Evolutionary conservation across 2,797 vertebrate species (phyloP), one percentile per base, ranked within the genome.

Genomic region (Crax fasciolata): DNA sequence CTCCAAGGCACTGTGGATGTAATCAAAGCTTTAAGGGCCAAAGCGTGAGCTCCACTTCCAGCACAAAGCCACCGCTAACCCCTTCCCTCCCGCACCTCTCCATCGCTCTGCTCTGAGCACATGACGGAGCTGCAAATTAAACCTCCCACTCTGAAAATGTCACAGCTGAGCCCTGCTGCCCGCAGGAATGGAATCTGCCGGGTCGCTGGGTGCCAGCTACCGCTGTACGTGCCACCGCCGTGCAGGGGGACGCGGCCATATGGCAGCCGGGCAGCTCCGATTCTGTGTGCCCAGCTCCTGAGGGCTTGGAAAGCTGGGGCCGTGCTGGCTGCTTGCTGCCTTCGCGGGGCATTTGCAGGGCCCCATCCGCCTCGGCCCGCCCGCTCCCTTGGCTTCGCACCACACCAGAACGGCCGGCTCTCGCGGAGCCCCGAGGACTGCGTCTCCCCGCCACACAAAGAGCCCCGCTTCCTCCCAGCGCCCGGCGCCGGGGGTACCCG

Each of bases 21-120:
- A 96, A 96, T 95, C 91, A 92, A 96, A 94, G 59, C 83, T 92
- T 35, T 79, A 71, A 85, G 83, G 79, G 79, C 89, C 92, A 79
- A 90, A 71, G 85, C 1, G 0, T 25, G 55, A 94, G 71, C 71
- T 90, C 83, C 72, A 55, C 90, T 94, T 95, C 80, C 75, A 83
- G 49, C 5, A 57, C 72, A 58, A 96, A 81, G 13, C 65, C 82
- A 55, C 28, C 0, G 9, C 61, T 94, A 93, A 96, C 95, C 89
- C 86, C 83, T 96, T 96, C 87, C 59, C 38, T 87, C 35, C 84
- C 54, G 7, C 43, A 4, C 1, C 4, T 68, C 49, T 75, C 83
- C 19, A 16, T 78, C 80, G 48, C 32, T 84, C 86, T 70, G 21
- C n/a, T 90, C 59, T 82, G 57, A 57, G 21, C 82, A 49, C 25